Evolutionary conservation across 2,888 invertebrate genomes (phyloP).

Genomic region (Alsophila aescularia): DNA sequence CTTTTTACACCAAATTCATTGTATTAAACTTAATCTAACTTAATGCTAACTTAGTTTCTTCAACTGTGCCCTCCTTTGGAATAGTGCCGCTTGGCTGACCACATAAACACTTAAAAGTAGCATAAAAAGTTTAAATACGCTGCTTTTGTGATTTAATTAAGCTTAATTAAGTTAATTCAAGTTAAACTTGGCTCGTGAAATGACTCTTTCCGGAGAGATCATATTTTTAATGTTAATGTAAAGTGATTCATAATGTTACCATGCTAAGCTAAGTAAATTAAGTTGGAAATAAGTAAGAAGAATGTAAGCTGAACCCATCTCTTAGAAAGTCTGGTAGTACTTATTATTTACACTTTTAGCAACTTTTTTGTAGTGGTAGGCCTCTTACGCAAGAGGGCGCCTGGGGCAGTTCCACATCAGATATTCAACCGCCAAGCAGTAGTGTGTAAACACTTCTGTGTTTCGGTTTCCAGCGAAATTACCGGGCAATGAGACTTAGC

Average conservation of each 20-base stretch:
- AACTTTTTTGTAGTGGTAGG: no score
- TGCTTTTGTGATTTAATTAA: slow-evolving; percentile 67
- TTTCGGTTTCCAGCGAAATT: no score
- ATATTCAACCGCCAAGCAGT: no score
- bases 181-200: slow-evolving; percentile 47
- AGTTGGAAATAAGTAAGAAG: no score
- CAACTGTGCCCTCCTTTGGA: not conserved
- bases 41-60: not conserved
- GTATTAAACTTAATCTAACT: slow-evolving; percentile 22
- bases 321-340: no score
- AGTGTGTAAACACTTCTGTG: no score
- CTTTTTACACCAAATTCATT: slow-evolving; percentile 11
- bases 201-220: slow-evolving; percentile 42
- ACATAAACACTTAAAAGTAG: slow-evolving; percentile 22
- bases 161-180: slow-evolving; percentile 62
- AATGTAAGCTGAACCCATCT: no score
- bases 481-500: no score
- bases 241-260: not conserved
- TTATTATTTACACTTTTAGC: no score
- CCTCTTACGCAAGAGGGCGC: no score
- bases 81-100: slow-evolving; percentile 36
- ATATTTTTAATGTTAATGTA: slow-evolving; percentile 14
- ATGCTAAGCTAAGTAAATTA: not conserved
- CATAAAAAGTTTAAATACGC: slow-evolving; percentile 34
- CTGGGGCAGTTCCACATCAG: no score